Evolutionary conservation across 2,888 invertebrate genomes (phyloP), one percentile per base, ranked within the genome.

Genomic region (Petrolisthes manimaculis): DNA sequence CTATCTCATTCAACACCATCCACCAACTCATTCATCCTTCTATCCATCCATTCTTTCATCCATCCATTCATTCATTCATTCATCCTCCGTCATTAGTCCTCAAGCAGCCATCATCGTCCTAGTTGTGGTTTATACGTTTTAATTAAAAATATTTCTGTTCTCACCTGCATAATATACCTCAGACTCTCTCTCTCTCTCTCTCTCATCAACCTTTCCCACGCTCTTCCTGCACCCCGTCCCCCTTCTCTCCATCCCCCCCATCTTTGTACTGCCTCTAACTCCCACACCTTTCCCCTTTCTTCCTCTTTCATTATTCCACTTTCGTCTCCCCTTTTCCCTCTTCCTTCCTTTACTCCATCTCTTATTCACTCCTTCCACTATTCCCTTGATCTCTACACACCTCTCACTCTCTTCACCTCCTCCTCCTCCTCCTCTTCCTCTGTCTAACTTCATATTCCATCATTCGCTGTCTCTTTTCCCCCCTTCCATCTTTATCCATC

Each of bases 141-240:
- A 37, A 37, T 37, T 37, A 37, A 37, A 37, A 2, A 37, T 37
- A 0, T 37, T 37, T 1, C 37, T 37, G 37, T 2, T 37, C 37
- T 37, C 37, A 37, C 37, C 37, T 37, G 0, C 37, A 37, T 37
- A 37, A 37, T 37, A 37, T 37, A 37, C 37, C 37, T 37, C 37
- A 37, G 37, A 37, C 37, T 71, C 53, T 71, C 74, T 74, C 74
- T 83, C 83, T 83, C 54, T 71, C 54, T 83, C 21, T 51, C 74
- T 74, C 74, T 71, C 74, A n/a, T 67, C 82, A 24, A 9, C 61
- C 18, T 81, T 61, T 56, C 56, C 37, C 21, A 9, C 61, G 8
- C 67, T 37, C 24, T 37, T 14, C 37, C 24, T 55, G 8, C 18
- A n/a, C 61, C 67, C 61, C 81, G 0, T 21, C 61, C 37, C 37